Conservation (phyloP, 2,113 vertebrate genomes). For the Megaceryle torquata region DNA sequence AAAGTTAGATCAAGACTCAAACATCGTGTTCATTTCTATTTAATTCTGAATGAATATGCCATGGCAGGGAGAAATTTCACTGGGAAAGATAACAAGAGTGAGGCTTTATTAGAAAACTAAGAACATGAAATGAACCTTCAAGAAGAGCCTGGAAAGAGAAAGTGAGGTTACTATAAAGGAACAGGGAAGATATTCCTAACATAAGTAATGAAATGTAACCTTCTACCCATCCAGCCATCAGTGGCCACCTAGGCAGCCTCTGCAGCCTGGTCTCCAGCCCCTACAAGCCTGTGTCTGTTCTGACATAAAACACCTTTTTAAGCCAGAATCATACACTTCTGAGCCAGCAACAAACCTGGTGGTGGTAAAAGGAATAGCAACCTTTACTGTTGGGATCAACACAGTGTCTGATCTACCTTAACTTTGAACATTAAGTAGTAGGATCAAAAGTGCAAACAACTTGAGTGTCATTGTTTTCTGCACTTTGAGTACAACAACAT, state of each 20-base stretch:
- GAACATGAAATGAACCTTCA: neutral
- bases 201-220: neutral
- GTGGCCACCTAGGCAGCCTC: neutral
- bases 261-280: neutral
- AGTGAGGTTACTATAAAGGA: neutral
- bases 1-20: neutral
- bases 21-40: neutral
- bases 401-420: neutral
- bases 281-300: neutral
- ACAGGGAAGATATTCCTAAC: neutral
- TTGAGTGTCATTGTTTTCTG: neutral
- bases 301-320: neutral
- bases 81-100: neutral
- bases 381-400: accelerated
- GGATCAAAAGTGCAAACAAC: neutral
- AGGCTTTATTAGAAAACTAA: neutral
- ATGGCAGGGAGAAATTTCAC: neutral
- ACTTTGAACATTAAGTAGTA: neutral
- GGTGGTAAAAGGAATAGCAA: neutral
- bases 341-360: neutral
- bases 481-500: neutral
- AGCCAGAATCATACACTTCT: neutral
- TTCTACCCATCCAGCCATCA: neutral
- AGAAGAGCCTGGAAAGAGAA: neutral
- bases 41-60: neutral